A percentile compares a stretch with the other conserved stretches of the same genome.
These are phyloP conservation scores for Tubiluchus corallicola DNA, from an alignment of 2,888 invertebrate genomes.

Conservation along the genomic window DNA sequence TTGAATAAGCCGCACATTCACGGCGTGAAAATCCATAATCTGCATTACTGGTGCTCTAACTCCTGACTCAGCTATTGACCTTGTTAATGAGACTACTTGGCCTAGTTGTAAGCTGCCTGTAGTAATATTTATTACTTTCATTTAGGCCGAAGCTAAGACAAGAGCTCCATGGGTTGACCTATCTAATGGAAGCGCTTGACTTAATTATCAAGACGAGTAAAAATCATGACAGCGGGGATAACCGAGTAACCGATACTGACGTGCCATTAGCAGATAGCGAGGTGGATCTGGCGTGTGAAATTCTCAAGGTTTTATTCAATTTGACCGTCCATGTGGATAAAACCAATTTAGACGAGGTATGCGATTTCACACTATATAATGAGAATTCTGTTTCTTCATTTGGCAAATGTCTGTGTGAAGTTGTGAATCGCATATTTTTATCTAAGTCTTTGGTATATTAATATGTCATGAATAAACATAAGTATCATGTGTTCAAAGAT, in stretches of 20 bases:
- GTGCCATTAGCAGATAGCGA: conserved; percentile 21
- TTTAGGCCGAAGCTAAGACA: conserved; percentile 28
- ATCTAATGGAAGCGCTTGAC: conserved; percentile 32
- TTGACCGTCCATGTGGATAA: conserved; percentile 29
- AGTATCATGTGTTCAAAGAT: no score
- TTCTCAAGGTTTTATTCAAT: conserved; percentile 34
- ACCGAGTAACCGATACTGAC: conserved; percentile 8
- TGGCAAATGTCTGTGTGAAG: neutral
- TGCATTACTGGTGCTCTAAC: no score
- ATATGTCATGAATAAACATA: no score
- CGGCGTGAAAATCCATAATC: no score
- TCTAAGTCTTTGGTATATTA: neutral
- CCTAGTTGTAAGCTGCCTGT: no score
- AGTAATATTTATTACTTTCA: conserved; percentile 10
- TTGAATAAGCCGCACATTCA: no score
- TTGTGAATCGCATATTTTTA: neutral
- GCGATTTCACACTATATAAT: conserved; percentile 4
- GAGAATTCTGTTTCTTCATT: neutral
- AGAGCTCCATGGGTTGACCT: conserved; percentile 32
- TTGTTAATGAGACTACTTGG: no score
- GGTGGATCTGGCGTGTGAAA: conserved; percentile 31
- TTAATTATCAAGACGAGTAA: conserved; percentile 24
- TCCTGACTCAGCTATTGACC: no score
- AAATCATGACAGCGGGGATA: conserved; percentile 11
- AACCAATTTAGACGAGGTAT: conserved; percentile 29